Conservation (phyloP, 2,113 vertebrate genomes). For the Thryonomys swinderianus region DNA sequence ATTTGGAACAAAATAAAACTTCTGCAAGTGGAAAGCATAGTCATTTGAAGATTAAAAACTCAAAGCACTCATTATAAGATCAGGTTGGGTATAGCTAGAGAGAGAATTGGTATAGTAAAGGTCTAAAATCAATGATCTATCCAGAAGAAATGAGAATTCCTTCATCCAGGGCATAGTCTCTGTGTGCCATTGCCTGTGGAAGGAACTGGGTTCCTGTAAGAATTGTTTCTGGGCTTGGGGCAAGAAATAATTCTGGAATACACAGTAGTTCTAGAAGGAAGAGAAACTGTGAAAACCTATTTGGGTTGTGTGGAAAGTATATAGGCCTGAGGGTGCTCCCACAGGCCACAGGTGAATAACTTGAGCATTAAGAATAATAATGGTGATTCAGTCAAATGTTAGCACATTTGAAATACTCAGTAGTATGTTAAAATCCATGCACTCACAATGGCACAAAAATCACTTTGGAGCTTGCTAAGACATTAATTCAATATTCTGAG, state of each 20-base stretch:
- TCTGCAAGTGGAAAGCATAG: background rate
- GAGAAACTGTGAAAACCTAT: background rate
- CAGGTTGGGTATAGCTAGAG: background rate
- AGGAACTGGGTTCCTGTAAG: background rate
- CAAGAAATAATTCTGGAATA: background rate
- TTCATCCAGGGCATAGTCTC: background rate
- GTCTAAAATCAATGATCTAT: background rate
- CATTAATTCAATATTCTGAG: background rate
- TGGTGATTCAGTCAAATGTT: background rate
- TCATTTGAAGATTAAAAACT: background rate
- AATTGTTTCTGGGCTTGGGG: background rate
- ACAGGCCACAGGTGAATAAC: background rate
- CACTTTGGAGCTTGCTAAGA: background rate
- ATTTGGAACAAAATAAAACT: constrained; percentile 40
- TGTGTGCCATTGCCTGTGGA: background rate
- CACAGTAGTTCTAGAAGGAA: background rate
- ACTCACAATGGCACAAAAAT: background rate
- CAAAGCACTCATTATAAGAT: background rate
- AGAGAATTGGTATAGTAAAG: background rate
- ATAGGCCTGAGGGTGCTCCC: background rate
- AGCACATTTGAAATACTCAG: background rate
- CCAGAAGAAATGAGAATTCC: background rate
- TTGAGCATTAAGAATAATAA: background rate
- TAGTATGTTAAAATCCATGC: background rate
- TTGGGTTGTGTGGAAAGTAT: background rate